Base-by-base conservation (phyloP, 92 coral and sea anemone genomes). In the Epizoanthus rinbou region DNA sequence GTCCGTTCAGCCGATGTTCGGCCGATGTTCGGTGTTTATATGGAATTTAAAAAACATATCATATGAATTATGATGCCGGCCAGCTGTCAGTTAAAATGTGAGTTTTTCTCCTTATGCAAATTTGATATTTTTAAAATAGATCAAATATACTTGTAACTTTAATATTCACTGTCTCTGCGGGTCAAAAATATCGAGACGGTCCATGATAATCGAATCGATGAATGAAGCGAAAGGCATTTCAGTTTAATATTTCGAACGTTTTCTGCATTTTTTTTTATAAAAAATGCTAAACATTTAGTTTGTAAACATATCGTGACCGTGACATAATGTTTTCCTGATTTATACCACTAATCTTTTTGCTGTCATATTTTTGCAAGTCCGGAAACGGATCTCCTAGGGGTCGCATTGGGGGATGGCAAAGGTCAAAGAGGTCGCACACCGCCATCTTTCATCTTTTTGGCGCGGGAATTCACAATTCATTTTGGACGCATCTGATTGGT, bases 391-490 rank as follows among this genome's bases (percentile, higher is more conserved):
- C 23, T n/a, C 69, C 82, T 70, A 37, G 43, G 57, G 23, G 81
- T 47, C 57, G 63, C 22, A 33, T 4, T 31, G 24, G 18, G 52
- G 54, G 41, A 60, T 28, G 5, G 33, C 45, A 58, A 24, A 62
- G 82, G 82, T 78, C 71, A 78, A 23, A 5, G 70, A 72, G 64
- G 39, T 33, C 39, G 35, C 15, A 11, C 58, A 69, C 58, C 82
- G 82, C 71, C 82, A 78, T 78, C 82, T 78, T 78, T 78, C 82
- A 78, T 78, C 82, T 78, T 88, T 84, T 87, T 90, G 84, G 93
- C 89, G 79, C 91, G 92, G 93, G 89, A 91, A 91, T 93, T 90
- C 90, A 78, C 85, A 65, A 65, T 79, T 78, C 83, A 22, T 17
- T 54, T 23, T 79, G 41, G 22, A 79, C 80, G 33, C 8, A 18